These are phyloP conservation scores for Caenorhabditis becei DNA, from an alignment of 2,888 invertebrate genomes.

Conservation along the genomic window DNA sequence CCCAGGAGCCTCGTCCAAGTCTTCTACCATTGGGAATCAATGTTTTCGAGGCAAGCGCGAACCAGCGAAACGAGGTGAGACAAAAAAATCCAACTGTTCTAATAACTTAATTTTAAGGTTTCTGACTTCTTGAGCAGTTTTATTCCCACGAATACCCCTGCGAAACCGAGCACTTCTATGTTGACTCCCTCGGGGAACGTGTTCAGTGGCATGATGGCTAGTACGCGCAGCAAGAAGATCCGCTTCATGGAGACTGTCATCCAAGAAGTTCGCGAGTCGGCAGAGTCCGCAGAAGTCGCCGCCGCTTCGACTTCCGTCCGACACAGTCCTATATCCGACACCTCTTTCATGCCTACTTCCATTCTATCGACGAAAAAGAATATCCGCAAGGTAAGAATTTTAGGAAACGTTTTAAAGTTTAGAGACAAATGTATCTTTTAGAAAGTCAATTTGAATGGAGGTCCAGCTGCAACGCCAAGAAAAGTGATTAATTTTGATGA, in stretches of 20 bases:
- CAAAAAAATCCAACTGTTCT: too few species aligned
- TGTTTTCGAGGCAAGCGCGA: constrained; percentile 32
- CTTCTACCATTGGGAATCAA: constrained; percentile 53
- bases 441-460: background rate
- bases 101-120: constrained; percentile 14
- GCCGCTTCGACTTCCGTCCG: background rate
- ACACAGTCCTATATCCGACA: constrained; percentile 26
- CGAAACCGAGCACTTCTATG: background rate
- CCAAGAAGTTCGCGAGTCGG: constrained; percentile 38
- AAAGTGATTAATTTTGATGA: constrained; percentile 23
- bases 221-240: constrained; percentile 11
- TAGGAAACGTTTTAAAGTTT: background rate
- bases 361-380: constrained; percentile 42
- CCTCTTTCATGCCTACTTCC: constrained; percentile 25
- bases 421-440: background rate
- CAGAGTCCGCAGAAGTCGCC: constrained; percentile 28
- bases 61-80: constrained; percentile 22
- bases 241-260: constrained; percentile 40
- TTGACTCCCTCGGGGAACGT: background rate
- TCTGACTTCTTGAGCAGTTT: constrained; percentile 9
- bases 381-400: background rate
- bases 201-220: background rate
- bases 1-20: constrained; percentile 36
- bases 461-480: background rate
- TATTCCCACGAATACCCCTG: background rate